Evolutionary conservation across 2,113 vertebrate genomes (phyloP).

Genomic region (Erinaceus europaeus): DNA sequence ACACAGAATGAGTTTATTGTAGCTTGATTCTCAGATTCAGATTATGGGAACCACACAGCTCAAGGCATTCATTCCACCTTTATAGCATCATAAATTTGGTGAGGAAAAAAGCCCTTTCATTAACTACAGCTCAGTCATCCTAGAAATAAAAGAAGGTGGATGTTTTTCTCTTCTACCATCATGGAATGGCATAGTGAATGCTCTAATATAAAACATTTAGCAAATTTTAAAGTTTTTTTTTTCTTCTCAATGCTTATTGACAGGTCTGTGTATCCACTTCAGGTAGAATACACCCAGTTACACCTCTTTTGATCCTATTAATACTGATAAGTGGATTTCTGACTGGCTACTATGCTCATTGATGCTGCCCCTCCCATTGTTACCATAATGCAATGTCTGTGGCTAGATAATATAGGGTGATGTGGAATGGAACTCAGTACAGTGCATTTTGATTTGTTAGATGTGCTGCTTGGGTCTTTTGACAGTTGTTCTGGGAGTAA

Average conservation of each 20-base stretch:
- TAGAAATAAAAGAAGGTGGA: neutral
- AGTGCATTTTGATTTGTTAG: conserved; percentile 65
- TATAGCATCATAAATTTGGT: conserved; percentile 1
- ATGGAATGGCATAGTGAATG: conserved; percentile 8
- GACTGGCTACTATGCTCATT: neutral
- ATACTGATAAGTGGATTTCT: neutral
- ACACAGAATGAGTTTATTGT: neutral
- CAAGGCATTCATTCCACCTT: neutral
- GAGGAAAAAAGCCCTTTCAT: neutral
- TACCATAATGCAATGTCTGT: conserved; percentile 36
- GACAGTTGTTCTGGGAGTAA: conserved; percentile 70
- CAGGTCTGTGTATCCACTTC: neutral
- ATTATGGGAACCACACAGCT: neutral
- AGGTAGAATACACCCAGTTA: conserved; percentile 6
- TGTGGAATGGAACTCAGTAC: neutral
- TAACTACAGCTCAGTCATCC: neutral
- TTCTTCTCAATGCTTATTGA: neutral
- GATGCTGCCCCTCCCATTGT: neutral
- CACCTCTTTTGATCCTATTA: conserved; percentile 10
- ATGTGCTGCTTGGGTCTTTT: conserved; percentile 58
- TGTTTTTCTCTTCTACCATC: neutral
- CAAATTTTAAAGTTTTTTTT: neutral
- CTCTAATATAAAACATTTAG: neutral
- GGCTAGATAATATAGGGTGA: neutral
- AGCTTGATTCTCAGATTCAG: neutral